phyloP scores from a whole-genome alignment of 64 coral and sea anemone species.

The Porites lutea region DNA sequence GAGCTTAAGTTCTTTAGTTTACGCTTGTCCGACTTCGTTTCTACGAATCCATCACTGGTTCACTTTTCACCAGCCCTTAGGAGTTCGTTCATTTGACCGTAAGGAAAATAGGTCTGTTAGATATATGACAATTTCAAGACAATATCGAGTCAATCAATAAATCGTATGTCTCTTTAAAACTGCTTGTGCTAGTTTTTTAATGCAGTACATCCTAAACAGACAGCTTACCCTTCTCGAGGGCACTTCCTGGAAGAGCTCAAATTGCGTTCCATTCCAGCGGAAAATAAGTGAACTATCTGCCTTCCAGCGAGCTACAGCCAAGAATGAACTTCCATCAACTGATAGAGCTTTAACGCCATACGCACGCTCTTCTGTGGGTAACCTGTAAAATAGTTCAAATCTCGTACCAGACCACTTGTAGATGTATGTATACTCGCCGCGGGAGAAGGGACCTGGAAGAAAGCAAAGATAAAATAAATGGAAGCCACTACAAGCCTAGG shows the following conservation, averaged over 20 bases:
- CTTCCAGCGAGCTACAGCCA: constrained; percentile 81
- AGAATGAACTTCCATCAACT: constrained; percentile 54
- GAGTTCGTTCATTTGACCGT: too few species aligned
- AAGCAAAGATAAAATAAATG: neutral
- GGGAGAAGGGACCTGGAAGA: constrained; percentile 70
- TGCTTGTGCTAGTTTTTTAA: too few species aligned
- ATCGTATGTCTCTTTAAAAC: too few species aligned
- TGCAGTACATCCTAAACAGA: neutral
- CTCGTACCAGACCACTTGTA: constrained; percentile 90
- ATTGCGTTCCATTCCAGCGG: constrained; percentile 85
- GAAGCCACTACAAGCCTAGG: too few species aligned
- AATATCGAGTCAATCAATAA: too few species aligned
- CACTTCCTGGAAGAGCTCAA: constrained; percentile 82
- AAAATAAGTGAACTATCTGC: constrained; percentile 81
- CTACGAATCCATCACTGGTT: too few species aligned
- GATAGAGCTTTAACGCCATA: constrained; percentile 76
- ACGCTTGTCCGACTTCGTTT: too few species aligned
- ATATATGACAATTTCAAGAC: too few species aligned
- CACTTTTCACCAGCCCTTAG: too few species aligned
- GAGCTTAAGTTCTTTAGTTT: too few species aligned
- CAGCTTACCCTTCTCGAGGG: constrained; percentile 72
- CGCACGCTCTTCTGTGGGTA: constrained; percentile 73
- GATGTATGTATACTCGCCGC: constrained; percentile 68
- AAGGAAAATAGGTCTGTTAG: too few species aligned
- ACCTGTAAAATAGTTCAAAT: constrained; percentile 64